Conservation (phyloP, 1,140 invertebrate genomes). For the Asobara japonica region DNA sequence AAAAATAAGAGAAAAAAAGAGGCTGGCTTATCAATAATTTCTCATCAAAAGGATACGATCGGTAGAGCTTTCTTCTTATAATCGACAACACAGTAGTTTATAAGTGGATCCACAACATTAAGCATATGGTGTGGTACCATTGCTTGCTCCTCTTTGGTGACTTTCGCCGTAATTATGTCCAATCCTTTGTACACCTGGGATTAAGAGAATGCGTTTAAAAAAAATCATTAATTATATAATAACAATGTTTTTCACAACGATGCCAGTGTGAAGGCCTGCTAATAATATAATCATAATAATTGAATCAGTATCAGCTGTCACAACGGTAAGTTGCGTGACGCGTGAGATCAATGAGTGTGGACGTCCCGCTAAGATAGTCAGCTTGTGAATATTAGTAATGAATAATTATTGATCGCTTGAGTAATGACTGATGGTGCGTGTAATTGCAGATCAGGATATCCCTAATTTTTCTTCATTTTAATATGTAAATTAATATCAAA, state of each 20-base stretch:
- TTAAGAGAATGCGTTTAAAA: conserved; percentile 42
- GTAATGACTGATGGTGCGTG: background rate
- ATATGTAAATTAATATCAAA: background rate
- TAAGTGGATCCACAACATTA: conserved; percentile 83
- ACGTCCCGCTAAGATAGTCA: background rate
- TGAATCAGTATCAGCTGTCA: background rate
- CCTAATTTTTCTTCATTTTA: background rate
- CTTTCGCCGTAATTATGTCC: conserved; percentile 97
- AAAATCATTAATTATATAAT: background rate
- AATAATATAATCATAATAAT: background rate
- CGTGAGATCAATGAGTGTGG: background rate
- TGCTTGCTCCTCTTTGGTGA: conserved; percentile 81
- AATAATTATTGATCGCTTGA: background rate
- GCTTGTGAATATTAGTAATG: background rate
- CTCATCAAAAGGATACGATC: conserved; percentile 76
- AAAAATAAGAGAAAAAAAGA: background rate
- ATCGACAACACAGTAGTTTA: conserved; percentile 85
- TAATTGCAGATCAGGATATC: background rate
- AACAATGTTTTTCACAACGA: background rate
- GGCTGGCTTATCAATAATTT: conserved; percentile 15
- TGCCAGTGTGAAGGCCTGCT: background rate
- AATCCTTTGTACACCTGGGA: conserved; percentile 91
- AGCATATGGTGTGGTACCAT: conserved; percentile 89
- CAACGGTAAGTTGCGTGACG: background rate
- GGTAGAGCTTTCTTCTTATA: conserved; percentile 84